A percentile compares a stretch with the other conserved stretches of the same genome.
Evolutionary conservation across 2,888 invertebrate genomes (phyloP).

Genomic region (Catocala sponsa): DNA sequence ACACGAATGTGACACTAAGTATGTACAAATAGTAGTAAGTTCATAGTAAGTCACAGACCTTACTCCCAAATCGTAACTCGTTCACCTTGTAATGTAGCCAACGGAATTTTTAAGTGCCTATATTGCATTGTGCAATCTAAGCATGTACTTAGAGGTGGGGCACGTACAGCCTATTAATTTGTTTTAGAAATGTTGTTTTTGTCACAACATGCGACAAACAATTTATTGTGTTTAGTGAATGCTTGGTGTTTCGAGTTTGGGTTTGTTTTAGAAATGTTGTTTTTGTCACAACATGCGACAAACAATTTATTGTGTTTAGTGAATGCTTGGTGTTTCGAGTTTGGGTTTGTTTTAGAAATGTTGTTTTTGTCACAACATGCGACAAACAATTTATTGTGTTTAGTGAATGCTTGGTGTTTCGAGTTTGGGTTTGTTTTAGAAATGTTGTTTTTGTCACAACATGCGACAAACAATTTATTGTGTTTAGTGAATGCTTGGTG

Average conservation of each 20-base stretch:
- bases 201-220: too few species aligned
- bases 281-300: too few species aligned
- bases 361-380: too few species aligned
- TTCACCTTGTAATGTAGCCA: slow-evolving; percentile 48
- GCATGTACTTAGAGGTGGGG: slow-evolving; percentile 30
- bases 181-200: not conserved
- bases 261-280: not conserved
- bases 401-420: too few species aligned
- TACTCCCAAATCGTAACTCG: slow-evolving; percentile 40
- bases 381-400: too few species aligned
- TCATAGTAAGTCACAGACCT: not conserved
- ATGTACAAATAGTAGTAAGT: not conserved
- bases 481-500: too few species aligned
- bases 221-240: too few species aligned
- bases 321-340: too few species aligned
- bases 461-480: too few species aligned
- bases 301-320: too few species aligned
- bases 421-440: not conserved
- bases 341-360: not conserved
- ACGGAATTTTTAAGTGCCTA: slow-evolving; percentile 41
- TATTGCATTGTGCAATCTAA: slow-evolving; percentile 37
- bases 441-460: not conserved
- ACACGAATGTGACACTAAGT: too few species aligned
- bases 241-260: too few species aligned
- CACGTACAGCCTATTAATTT: not conserved